These are phyloP conservation scores for Chirona hameri DNA, from an alignment of 2,888 invertebrate genomes.

Conservation along the genomic window DNA sequence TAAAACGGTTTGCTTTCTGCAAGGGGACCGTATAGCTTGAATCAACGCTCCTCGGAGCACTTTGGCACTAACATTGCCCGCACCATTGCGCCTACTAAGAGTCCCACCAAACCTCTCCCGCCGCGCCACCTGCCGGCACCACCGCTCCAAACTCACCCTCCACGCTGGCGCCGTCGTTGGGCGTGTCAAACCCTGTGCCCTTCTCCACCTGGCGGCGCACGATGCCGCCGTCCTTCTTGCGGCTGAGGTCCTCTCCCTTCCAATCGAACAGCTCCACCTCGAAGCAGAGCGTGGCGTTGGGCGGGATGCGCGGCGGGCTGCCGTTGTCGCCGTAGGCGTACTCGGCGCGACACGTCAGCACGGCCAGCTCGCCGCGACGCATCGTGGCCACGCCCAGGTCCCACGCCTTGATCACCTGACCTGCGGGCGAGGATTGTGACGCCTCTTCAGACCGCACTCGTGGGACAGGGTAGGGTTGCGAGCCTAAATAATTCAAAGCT, in stretches of 20 bases:
- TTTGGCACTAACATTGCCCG: too few relatives aligned
- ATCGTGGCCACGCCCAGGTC: slow-evolving; percentile 90
- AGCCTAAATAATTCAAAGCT: too few relatives aligned
- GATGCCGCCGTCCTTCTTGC: slow-evolving; percentile 77
- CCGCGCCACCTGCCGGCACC: background rate
- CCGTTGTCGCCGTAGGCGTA: slow-evolving; percentile 87
- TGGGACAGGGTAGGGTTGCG: too few relatives aligned
- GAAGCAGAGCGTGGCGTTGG: slow-evolving; percentile 80
- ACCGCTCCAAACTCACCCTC: slow-evolving; percentile 58
- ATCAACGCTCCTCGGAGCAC: too few relatives aligned
- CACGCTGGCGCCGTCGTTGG: slow-evolving; percentile 77
- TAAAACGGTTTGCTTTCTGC: too few relatives aligned
- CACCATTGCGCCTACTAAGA: too few relatives aligned
- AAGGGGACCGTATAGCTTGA: too few relatives aligned
- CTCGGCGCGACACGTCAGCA: slow-evolving; percentile 76
- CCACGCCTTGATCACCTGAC: slow-evolving; percentile 86
- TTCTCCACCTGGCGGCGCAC: slow-evolving; percentile 64
- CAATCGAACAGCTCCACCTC: slow-evolving; percentile 87
- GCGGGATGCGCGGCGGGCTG: slow-evolving; percentile 82
- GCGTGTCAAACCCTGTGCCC: slow-evolving; percentile 68
- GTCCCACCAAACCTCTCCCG: too few relatives aligned
- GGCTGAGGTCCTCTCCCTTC: slow-evolving; percentile 84
- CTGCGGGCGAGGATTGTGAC: slow-evolving; percentile 48
- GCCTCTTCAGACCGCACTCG: too few relatives aligned
- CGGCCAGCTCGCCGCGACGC: slow-evolving; percentile 81